Conservation (phyloP, 2,113 vertebrate species). For the Phasianus colchicus region DNA sequence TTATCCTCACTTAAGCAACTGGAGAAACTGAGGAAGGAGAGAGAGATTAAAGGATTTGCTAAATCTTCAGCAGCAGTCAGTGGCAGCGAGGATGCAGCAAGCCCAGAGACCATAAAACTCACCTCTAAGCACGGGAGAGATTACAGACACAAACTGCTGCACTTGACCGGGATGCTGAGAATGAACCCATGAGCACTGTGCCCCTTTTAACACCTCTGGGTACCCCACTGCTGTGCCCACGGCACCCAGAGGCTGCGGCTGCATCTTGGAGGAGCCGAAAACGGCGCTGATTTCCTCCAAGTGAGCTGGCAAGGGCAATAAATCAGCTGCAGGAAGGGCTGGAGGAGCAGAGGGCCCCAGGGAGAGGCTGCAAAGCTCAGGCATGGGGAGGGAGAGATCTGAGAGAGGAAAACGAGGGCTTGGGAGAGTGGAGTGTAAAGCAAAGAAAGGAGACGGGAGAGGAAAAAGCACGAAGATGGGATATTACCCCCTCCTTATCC, state of each 20-base stretch:
- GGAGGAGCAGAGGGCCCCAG: neutral
- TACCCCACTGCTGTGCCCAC: neutral
- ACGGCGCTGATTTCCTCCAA: neutral
- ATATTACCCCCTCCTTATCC: neutral
- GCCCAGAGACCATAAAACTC: neutral
- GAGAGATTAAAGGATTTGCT: conserved; percentile 69
- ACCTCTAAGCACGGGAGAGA: neutral
- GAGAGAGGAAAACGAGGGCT: neutral
- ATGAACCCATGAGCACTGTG: neutral
- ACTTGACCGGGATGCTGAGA: neutral
- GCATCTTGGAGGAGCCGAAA: neutral
- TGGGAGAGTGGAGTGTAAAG: neutral
- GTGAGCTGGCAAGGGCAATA: conserved; percentile 10
- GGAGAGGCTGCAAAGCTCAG: conserved; percentile 22
- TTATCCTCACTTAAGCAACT: conserved; percentile 68
- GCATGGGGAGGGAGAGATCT: neutral
- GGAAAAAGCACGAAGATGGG: neutral
- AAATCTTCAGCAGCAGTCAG: conserved; percentile 49
- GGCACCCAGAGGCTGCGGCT: neutral
- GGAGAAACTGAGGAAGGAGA: conserved; percentile 71
- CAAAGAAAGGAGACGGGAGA: neutral
- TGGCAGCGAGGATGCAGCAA: neutral
- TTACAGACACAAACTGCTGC: neutral
- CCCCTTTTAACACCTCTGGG: neutral
- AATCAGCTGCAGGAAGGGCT: conserved; percentile 26